Evolutionary conservation across 1,140 invertebrate genomes (phyloP).

Genomic region (Mercenaria mercenaria): DNA sequence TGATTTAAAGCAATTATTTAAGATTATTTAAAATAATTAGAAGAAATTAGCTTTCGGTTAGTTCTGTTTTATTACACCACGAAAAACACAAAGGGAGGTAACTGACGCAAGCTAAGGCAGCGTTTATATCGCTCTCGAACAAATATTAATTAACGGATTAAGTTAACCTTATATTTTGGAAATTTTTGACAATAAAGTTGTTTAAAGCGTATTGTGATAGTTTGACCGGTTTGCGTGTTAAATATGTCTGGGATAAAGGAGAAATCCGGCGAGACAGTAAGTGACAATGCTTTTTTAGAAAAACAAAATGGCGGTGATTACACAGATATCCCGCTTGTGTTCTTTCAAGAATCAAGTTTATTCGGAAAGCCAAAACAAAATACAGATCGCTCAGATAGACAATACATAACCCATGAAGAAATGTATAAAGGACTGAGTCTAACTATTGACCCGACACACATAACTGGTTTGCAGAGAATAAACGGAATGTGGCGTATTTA

Average conservation of each 20-base stretch:
- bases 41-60: too few relatives aligned
- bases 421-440: neutral
- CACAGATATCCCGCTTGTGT: neutral
- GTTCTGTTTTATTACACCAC: too few relatives aligned
- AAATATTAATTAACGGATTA: neutral
- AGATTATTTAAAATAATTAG: too few relatives aligned
- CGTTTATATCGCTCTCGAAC: neutral
- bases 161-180: neutral
- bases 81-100: neutral
- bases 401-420: slow-evolving; percentile 40
- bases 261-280: neutral
- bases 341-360: neutral
- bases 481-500: slow-evolving; percentile 28
- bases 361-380: neutral
- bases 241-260: neutral
- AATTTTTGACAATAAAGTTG: neutral
- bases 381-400: neutral
- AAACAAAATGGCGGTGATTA: neutral
- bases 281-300: neutral
- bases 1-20: too few relatives aligned
- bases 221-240: neutral
- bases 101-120: neutral
- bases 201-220: neutral
- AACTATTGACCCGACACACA: neutral
- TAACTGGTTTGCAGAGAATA: slow-evolving; percentile 33